A percentile compares a stretch with the other conserved stretches of the same genome.
These are phyloP conservation scores for Ctenicera cuprea DNA, from an alignment of 2,888 invertebrate genomes.

Conservation along the genomic window DNA sequence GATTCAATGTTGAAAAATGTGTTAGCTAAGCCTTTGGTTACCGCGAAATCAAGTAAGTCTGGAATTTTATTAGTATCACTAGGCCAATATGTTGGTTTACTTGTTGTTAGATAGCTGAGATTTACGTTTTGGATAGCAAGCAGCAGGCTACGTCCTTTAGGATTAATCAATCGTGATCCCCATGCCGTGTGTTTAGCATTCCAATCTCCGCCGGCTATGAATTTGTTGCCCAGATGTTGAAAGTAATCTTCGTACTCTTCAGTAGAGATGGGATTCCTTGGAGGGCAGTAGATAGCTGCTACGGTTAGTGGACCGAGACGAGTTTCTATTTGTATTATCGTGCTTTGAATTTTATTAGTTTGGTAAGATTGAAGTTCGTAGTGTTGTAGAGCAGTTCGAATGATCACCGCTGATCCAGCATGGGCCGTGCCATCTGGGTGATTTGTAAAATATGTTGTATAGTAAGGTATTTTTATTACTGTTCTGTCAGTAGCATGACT, in stretches of 20 bases:
- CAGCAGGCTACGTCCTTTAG: slow-evolving; percentile 4
- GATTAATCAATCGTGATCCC: slow-evolving; percentile 1
- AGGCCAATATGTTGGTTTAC: slow-evolving; percentile 1
- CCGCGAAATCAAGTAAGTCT: slow-evolving; percentile 7
- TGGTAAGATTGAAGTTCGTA: slow-evolving; percentile 12
- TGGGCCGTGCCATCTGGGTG: too few relatives aligned
- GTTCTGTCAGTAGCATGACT: too few relatives aligned
- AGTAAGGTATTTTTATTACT: slow-evolving; percentile 14
- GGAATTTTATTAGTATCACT: slow-evolving; percentile 5
- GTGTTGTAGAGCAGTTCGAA: slow-evolving; percentile 30
- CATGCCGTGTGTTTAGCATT: slow-evolving; percentile 25
- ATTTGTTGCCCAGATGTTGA: slow-evolving; percentile 9
- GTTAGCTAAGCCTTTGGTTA: slow-evolving; percentile 21
- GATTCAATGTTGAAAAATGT: slow-evolving; percentile 23
- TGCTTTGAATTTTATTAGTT: too few relatives aligned
- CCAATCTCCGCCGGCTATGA: slow-evolving; percentile 4
- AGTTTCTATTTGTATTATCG: slow-evolving; percentile 5
- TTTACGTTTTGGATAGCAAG: slow-evolving; percentile 10
- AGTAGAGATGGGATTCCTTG: neutral
- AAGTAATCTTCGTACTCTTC: slow-evolving; percentile 28
- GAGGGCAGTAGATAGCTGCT: slow-evolving; percentile 16
- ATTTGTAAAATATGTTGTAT: slow-evolving; percentile 14
- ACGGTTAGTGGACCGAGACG: slow-evolving; percentile 1
- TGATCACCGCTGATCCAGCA: slow-evolving; percentile 18
- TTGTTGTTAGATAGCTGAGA: slow-evolving; percentile 14